Conservation (phyloP, 2,888 invertebrate species). For the Tinea trinotella region DNA sequence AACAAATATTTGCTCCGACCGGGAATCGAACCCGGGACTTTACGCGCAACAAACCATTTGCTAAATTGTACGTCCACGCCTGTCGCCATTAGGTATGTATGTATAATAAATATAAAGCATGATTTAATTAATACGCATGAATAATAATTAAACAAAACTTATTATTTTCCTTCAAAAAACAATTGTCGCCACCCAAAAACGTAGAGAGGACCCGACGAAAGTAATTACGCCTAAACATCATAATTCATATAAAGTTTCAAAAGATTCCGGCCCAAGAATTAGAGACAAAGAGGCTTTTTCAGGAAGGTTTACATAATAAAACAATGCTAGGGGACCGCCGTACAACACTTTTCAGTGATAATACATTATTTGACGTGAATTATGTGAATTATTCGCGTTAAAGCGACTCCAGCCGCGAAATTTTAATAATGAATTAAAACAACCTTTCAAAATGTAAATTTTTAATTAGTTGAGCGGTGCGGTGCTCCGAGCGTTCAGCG, state of each 20-base stretch:
- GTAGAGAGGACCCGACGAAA: constrained; percentile 25
- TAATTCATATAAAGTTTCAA: constrained; percentile 50
- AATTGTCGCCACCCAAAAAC: constrained; percentile 8
- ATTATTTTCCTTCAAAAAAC: constrained; percentile 1
- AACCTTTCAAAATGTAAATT: constrained; percentile 66
- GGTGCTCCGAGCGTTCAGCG: constrained; percentile 20
- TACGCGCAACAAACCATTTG: too few relatives aligned
- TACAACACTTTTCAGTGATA: constrained; percentile 20
- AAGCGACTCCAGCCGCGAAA: constrained; percentile 54
- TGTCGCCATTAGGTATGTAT: too few relatives aligned
- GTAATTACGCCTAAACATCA: constrained; percentile 50
- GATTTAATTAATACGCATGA: neutral
- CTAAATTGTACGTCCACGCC: too few relatives aligned
- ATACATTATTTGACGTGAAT: constrained; percentile 23
- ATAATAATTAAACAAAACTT: neutral
- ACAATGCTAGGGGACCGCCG: constrained; percentile 26
- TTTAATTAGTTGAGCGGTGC: constrained; percentile 49
- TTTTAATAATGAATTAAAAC: constrained; percentile 68
- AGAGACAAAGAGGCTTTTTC: constrained; percentile 29
- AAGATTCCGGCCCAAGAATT: constrained; percentile 57
- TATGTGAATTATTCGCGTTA: constrained; percentile 40
- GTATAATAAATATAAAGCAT: too few relatives aligned
- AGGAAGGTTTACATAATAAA: constrained; percentile 42
- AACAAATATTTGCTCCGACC: too few relatives aligned
- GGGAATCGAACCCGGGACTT: too few relatives aligned